phyloP scores from a whole-genome alignment of 2,888 invertebrate species.

The Apodemia duryi region DNA sequence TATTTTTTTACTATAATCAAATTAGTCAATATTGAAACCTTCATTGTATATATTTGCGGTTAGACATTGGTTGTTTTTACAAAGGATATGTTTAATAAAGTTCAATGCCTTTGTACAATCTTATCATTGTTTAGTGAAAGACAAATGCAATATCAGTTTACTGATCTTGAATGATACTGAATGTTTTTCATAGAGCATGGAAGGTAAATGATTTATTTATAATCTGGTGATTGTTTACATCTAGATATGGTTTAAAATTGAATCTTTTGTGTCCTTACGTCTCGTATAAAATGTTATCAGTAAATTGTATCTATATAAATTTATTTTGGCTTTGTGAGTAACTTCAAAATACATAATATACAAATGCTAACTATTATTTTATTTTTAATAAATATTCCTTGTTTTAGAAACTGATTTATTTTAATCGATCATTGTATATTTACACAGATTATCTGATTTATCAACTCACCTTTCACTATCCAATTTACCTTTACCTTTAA shows the following conservation, averaged over 20 bases:
- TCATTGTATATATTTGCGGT: slow-evolving; percentile 76
- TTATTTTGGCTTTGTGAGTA: slow-evolving; percentile 78
- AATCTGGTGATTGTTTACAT: slow-evolving; percentile 50
- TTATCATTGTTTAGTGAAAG: slow-evolving; percentile 49
- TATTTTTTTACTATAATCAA: slow-evolving; percentile 76
- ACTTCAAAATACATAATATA: slow-evolving; percentile 77
- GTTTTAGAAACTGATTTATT: not conserved
- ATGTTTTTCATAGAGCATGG: slow-evolving; percentile 50
- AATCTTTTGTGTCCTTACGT: slow-evolving; percentile 70
- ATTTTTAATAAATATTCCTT: slow-evolving; percentile 41
- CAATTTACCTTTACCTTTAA: too few relatives aligned
- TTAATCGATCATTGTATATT: too few relatives aligned
- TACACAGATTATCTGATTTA: too few relatives aligned
- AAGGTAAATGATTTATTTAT: slow-evolving; percentile 53
- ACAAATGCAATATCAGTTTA: slow-evolving; percentile 50
- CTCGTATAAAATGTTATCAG: slow-evolving; percentile 75
- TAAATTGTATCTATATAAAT: slow-evolving; percentile 78
- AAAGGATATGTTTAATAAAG: slow-evolving; percentile 68
- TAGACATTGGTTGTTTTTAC: slow-evolving; percentile 71
- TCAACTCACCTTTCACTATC: too few relatives aligned
- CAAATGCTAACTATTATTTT: slow-evolving; percentile 73
- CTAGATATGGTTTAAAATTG: slow-evolving; percentile 58
- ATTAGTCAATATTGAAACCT: slow-evolving; percentile 65
- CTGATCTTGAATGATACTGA: slow-evolving; percentile 68
- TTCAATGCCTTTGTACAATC: slow-evolving; percentile 58